Conservation (phyloP, 2,888 invertebrate genomes). For the Drosophila niveifrons region DNA sequence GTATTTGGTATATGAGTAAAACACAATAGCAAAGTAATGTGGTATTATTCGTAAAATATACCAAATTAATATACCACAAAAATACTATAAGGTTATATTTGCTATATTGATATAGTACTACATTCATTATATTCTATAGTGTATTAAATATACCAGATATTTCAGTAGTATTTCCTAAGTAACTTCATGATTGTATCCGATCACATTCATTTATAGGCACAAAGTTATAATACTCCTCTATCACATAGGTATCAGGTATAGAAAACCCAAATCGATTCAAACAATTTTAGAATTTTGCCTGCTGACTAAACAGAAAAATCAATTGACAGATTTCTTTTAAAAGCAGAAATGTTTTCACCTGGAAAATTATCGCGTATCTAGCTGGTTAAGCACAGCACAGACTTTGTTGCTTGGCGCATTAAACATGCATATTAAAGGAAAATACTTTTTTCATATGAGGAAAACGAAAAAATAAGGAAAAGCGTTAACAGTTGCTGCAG, state of each 20-base stretch:
- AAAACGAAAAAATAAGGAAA: not conserved
- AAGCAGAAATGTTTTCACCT: constrained; percentile 13
- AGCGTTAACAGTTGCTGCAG: constrained; percentile 45
- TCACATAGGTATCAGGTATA: not conserved
- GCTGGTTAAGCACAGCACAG: constrained; percentile 11
- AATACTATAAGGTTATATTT: no score
- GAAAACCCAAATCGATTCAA: constrained; percentile 3
- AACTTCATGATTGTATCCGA: no score
- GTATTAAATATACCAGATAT: no score
- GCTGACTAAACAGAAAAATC: constrained; percentile 8
- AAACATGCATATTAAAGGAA: constrained; percentile 30
- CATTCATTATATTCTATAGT: no score
- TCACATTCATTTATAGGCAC: no score
- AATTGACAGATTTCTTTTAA: constrained; percentile 22
- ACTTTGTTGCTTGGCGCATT: constrained; percentile 29
- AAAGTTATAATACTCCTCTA: no score
- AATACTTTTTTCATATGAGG: constrained; percentile 16
- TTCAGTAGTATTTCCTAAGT: no score
- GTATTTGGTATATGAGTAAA: no score
- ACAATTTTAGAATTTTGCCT: constrained; percentile 11
- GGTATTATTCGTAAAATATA: no score
- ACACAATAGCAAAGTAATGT: no score
- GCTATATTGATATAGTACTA: no score
- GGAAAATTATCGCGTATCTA: constrained; percentile 26
- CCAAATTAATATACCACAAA: no score